phyloP scores from a whole-genome alignment of 2,797 vertebrate species.

The Lepilemur ruficaudatus region DNA sequence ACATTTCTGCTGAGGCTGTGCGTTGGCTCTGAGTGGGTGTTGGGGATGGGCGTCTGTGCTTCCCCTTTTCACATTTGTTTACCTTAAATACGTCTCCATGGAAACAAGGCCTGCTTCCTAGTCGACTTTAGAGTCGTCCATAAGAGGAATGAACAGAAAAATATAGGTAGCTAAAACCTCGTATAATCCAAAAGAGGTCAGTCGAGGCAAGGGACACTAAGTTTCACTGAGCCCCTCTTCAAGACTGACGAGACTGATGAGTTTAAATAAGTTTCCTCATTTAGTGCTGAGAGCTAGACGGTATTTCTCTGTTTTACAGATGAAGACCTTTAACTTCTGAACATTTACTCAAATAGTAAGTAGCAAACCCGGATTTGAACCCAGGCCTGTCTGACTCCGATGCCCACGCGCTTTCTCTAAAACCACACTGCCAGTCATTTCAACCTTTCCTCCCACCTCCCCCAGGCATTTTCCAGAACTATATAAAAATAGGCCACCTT shows the following conservation, averaged over 20 bases:
- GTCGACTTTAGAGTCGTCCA: conserved; percentile 39
- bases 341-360: conserved; percentile 68
- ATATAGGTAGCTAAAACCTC: neutral
- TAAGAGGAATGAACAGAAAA: conserved; percentile 17
- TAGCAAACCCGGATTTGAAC: conserved; percentile 39
- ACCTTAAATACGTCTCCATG: conserved; percentile 67
- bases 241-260: neutral
- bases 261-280: neutral
- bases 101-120: conserved; percentile 49
- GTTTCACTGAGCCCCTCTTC: neutral
- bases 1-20: conserved; percentile 75
- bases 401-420: conserved; percentile 53
- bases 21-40: conserved; percentile 53
- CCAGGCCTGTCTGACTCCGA: conserved; percentile 17
- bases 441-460: neutral
- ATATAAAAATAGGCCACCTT: neutral
- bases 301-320: neutral
- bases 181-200: neutral
- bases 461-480: conserved; percentile 59
- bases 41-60: conserved; percentile 60
- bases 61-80: conserved; percentile 79
- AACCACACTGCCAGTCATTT: neutral
- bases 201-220: neutral
- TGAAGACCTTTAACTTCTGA: neutral
- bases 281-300: neutral